Evolutionary conservation across 2,888 invertebrate species (phyloP).

Genomic region (Sericinus montela): DNA sequence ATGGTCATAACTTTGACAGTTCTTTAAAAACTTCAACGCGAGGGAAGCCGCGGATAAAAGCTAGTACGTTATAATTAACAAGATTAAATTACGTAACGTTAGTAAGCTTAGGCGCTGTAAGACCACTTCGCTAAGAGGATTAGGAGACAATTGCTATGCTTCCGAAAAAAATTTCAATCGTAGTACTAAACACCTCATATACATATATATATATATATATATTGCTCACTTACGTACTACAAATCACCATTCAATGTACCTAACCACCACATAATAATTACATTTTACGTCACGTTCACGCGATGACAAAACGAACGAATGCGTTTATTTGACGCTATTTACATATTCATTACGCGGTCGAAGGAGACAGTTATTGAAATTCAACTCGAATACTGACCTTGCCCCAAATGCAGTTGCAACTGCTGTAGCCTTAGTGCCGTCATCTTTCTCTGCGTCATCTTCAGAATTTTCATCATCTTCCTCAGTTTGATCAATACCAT

Average conservation of each 20-base stretch:
- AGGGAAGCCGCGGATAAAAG: too few species aligned
- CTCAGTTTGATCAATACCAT: constrained; percentile 49
- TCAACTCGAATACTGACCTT: constrained; percentile 48
- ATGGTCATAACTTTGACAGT: too few species aligned
- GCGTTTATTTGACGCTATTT: constrained; percentile 21
- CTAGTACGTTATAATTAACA: too few species aligned
- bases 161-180: too few species aligned
- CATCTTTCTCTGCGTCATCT: constrained; percentile 32
- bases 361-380: constrained; percentile 32
- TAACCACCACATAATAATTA: constrained; percentile 11
- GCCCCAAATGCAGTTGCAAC: constrained; percentile 68
- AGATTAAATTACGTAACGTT: too few species aligned
- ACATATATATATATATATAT: too few species aligned
- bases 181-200: too few species aligned
- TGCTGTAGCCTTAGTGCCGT: constrained; percentile 50
- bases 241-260: constrained; percentile 9
- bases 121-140: too few species aligned
- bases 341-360: constrained; percentile 29
- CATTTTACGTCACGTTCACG: constrained; percentile 19
- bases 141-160: too few species aligned
- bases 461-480: constrained; percentile 40
- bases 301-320: constrained; percentile 20
- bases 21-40: too few species aligned
- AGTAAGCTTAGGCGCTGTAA: too few species aligned
- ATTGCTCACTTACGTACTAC: not conserved